A percentile compares a stretch with the other conserved stretches of the same genome.
Conservation (phyloP, 2,888 invertebrate genomes). For the Drosophila ochracea region DNA sequence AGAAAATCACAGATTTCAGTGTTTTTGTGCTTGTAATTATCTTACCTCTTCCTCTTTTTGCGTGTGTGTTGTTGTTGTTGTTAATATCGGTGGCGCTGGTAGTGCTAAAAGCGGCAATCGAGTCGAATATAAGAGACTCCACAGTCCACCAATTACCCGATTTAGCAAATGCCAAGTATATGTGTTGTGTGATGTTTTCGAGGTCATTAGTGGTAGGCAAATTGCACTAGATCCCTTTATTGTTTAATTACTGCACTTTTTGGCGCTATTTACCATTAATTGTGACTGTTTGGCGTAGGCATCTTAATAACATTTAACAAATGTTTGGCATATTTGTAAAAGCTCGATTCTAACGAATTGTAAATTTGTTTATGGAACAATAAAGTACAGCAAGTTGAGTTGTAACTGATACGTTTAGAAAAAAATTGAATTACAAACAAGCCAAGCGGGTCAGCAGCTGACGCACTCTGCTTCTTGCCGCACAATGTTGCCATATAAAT, state of each 20-base stretch:
- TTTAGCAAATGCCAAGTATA: constrained; percentile 58
- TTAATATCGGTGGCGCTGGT: constrained; percentile 29
- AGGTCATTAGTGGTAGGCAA: constrained; percentile 50
- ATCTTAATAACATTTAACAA: constrained; percentile 8
- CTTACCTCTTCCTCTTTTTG: constrained; percentile 67
- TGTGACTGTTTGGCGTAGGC: background rate
- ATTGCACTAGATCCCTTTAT: constrained; percentile 35
- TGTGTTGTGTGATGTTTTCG: constrained; percentile 28
- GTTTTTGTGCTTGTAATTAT: constrained; percentile 43
- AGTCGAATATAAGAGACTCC: constrained; percentile 59
- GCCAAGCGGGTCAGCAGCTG: constrained; percentile 70
- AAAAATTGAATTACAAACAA: constrained; percentile 65
- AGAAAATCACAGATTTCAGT: constrained; percentile 10
- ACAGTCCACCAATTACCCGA: constrained; percentile 52
- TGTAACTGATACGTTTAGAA: constrained; percentile 32
- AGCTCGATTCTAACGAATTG: background rate
- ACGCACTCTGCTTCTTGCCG: constrained; percentile 19
- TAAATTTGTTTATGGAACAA: background rate
- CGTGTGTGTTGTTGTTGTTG: background rate
- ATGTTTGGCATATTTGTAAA: constrained; percentile 12
- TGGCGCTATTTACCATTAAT: constrained; percentile 51
- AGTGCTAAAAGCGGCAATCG: constrained; percentile 56
- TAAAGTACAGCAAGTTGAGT: background rate
- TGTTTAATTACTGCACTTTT: constrained; percentile 29
- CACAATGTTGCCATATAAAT: constrained; percentile 36